phyloP scores from a whole-genome alignment of 1,140 invertebrate genomes.

The Nasonia longicornis region DNA sequence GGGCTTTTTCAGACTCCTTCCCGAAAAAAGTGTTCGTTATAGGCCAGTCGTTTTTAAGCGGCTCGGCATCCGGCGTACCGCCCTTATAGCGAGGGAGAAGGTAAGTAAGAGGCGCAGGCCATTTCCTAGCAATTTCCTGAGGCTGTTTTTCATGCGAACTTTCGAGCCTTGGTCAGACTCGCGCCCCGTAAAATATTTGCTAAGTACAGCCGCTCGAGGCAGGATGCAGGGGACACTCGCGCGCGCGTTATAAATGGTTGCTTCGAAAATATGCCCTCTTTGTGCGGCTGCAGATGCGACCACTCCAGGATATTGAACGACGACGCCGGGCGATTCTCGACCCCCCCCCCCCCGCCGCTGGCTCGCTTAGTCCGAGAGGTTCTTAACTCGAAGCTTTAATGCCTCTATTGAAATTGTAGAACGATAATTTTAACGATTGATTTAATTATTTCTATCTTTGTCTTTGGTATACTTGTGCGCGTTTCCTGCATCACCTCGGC shows the following conservation, averaged over 20 bases:
- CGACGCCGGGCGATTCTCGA: neutral
- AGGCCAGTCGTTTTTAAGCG: conserved; percentile 19
- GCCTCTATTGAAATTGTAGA: no score
- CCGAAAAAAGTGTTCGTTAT: conserved; percentile 2
- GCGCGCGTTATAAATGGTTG: conserved; percentile 59
- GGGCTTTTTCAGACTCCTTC: neutral
- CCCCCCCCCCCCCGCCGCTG: neutral
- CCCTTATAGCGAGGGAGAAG: neutral
- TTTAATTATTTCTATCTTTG: no score
- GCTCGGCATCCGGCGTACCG: neutral
- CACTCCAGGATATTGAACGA: conserved; percentile 36
- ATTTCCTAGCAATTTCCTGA: conserved; percentile 66
- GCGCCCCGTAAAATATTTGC: conserved; percentile 58
- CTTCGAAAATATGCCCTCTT: conserved; percentile 52
- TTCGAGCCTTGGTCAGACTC: conserved; percentile 51
- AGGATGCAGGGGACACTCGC: conserved; percentile 45
- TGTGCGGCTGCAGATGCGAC: conserved; percentile 59
- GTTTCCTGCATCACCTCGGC: no score
- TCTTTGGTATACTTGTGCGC: neutral
- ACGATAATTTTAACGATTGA: no score
- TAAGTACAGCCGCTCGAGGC: conserved; percentile 57
- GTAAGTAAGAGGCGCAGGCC: conserved; percentile 37
- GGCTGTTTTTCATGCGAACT: conserved; percentile 63
- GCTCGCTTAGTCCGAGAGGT: neutral
- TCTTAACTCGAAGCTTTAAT: neutral